Percentiles rank a stretch among this genome's conserved stretches.
phyloP scores from a whole-genome alignment of 2,113 vertebrate species.

The Microcebus tavaratra region DNA sequence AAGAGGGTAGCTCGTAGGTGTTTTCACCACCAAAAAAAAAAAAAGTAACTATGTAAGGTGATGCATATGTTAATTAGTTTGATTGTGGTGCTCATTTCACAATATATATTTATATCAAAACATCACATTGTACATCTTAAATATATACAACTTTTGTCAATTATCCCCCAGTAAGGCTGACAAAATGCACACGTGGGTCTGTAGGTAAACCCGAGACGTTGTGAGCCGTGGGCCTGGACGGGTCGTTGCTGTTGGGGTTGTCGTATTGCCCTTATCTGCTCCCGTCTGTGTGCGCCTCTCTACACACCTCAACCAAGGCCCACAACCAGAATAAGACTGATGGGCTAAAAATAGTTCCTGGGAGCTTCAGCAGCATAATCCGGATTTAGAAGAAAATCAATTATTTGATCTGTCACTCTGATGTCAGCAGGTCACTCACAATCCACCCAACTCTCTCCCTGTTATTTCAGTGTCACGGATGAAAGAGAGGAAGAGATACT shows the following conservation, averaged over 20 bases:
- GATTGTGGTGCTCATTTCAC: background rate
- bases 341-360: conserved; percentile 62
- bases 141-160: background rate
- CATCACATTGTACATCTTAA: background rate
- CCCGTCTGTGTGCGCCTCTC: fast-evolving
- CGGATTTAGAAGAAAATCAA: conserved; percentile 79
- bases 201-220: background rate
- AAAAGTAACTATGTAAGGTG: background rate
- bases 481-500: background rate
- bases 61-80: background rate
- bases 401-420: conserved; percentile 67
- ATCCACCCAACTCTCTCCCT: conserved; percentile 35
- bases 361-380: conserved; percentile 69
- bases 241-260: background rate
- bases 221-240: background rate
- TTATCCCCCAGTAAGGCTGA: background rate
- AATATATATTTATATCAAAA: background rate
- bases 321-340: conserved; percentile 50
- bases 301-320: conserved; percentile 8
- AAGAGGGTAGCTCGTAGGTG: background rate
- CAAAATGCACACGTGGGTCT: background rate
- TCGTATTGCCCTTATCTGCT: background rate
- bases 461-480: background rate
- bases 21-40: background rate
- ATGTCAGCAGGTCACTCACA: conserved; percentile 72